phyloP scores from a whole-genome alignment of 2,797 vertebrate genomes.

The Halcyon leucocephala region DNA sequence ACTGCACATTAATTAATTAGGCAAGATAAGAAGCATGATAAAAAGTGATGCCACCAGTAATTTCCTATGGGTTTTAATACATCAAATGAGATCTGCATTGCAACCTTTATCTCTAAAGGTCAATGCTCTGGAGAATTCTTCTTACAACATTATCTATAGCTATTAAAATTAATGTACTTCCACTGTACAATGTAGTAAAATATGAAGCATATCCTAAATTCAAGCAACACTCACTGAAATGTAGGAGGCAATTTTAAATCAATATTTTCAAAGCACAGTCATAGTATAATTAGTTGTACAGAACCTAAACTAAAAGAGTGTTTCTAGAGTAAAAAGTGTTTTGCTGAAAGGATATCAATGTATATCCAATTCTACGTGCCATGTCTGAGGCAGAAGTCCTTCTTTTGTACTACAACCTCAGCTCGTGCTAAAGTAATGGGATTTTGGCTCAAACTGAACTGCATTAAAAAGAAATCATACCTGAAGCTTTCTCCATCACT shows the following conservation, averaged over 20 bases:
- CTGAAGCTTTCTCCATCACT: neutral
- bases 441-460: neutral
- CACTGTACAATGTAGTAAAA: neutral
- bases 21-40: neutral
- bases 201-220: neutral
- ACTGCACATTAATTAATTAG: neutral
- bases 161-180: slow-evolving; percentile 9
- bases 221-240: neutral
- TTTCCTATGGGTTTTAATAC: neutral
- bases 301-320: neutral
- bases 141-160: neutral
- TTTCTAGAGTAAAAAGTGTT: neutral
- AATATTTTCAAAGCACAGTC: slow-evolving; percentile 3
- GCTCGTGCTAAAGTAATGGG: neutral
- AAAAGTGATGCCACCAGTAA: neutral
- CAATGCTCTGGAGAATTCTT: neutral
- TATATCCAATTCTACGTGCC: neutral
- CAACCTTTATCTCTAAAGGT: neutral
- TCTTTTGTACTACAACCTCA: neutral
- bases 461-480: neutral
- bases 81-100: neutral
- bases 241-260: slow-evolving; percentile 22
- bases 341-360: neutral
- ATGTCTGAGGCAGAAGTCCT: neutral
- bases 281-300: neutral